phyloP scores from a whole-genome alignment of 2,113 vertebrate species.

The Lepus timidus region DNA sequence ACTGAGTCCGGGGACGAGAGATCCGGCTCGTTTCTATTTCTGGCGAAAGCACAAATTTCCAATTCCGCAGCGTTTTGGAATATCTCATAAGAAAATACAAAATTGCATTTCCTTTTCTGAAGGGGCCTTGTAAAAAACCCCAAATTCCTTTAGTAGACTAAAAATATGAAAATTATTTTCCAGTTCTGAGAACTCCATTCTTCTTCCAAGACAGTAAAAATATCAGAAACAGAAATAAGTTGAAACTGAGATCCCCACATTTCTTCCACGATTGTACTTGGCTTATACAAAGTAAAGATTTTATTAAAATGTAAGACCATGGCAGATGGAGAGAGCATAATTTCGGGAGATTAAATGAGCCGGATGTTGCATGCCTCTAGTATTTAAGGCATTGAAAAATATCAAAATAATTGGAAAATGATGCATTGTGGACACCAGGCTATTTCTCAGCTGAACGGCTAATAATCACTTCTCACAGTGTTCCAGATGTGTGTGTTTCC shows the following conservation, averaged over 20 bases:
- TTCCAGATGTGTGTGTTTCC: conserved; percentile 72
- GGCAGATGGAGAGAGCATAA: conserved; percentile 73
- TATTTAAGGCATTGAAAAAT: conserved; percentile 78
- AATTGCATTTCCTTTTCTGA: neutral
- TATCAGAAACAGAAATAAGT: neutral
- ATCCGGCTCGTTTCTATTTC: neutral
- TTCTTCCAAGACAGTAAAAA: neutral
- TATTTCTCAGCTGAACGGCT: conserved; percentile 58
- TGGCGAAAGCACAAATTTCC: neutral
- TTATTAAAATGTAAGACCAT: conserved; percentile 78
- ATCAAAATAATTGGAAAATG: conserved; percentile 75
- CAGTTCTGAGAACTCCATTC: conserved; percentile 35
- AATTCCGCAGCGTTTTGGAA: neutral
- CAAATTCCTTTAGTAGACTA: neutral
- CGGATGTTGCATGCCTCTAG: conserved; percentile 74
- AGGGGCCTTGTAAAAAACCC: conserved; percentile 11
- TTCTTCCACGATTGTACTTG: conserved; percentile 52
- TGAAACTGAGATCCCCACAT: neutral
- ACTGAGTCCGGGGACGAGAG: neutral
- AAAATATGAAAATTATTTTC: conserved; percentile 60
- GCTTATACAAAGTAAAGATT: conserved; percentile 67
- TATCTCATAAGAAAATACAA: conserved; percentile 4
- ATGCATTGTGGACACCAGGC: conserved; percentile 49
- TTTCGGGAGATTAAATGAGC: conserved; percentile 80
- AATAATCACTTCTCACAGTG: conserved; percentile 39